Evolutionary conservation across 2,113 vertebrate genomes (phyloP).

Genomic region (Nannospalax galili): DNA sequence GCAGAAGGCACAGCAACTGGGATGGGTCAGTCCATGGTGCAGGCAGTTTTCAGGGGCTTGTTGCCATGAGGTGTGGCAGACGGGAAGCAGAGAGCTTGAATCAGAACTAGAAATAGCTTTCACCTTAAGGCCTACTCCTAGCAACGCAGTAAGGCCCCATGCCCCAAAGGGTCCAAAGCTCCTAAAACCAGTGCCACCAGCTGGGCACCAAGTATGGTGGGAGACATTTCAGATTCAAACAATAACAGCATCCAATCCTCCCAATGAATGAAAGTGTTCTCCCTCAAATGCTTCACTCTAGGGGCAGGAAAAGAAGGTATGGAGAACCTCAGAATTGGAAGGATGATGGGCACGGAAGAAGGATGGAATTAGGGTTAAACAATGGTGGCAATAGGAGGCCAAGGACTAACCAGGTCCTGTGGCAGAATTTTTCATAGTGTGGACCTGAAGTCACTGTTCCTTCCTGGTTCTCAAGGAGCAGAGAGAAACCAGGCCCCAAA

Average conservation of each 20-base stretch:
- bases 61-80: not conserved
- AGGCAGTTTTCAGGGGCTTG: not conserved
- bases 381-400: not conserved
- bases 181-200: not conserved
- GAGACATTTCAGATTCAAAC: not conserved
- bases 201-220: not conserved
- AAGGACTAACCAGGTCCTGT: not conserved
- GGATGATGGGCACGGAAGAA: too few species aligned
- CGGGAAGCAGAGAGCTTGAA: not conserved
- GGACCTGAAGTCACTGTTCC: fast-evolving
- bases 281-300: not conserved
- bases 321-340: not conserved
- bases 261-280: not conserved
- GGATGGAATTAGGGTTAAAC: too few species aligned
- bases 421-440: fast-evolving
- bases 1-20: not conserved
- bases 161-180: not conserved
- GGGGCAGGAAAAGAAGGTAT: not conserved
- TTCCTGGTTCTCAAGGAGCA: not conserved
- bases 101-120: not conserved
- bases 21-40: too few species aligned
- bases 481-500: not conserved
- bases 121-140: not conserved
- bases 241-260: not conserved
- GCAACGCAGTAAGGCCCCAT: not conserved